Conservation (phyloP, 2,888 invertebrate genomes). For the Hetaerina titia region DNA sequence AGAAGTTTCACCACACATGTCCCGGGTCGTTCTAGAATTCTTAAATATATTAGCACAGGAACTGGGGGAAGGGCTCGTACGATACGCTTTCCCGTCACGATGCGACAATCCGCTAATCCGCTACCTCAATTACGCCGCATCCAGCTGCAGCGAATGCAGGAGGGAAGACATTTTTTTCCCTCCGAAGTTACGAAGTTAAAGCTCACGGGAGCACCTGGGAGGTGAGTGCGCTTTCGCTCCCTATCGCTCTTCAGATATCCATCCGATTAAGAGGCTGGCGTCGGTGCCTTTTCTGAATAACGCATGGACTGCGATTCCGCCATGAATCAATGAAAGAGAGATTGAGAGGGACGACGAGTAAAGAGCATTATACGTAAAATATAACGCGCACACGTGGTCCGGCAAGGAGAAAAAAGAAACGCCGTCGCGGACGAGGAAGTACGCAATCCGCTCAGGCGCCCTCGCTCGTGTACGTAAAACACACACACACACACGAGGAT, state of each 20-base stretch:
- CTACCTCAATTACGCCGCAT: background rate
- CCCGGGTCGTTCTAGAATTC: background rate
- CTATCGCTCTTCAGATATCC: background rate
- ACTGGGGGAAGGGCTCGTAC: background rate
- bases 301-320: background rate
- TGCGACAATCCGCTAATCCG: background rate
- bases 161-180: background rate
- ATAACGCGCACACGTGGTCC: background rate
- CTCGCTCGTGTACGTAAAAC: background rate
- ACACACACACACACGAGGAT: background rate
- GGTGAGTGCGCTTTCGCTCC: background rate
- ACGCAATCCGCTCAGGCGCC: background rate
- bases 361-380: background rate
- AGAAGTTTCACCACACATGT: too few species aligned
- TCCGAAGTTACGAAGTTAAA: background rate
- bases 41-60: background rate
- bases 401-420: background rate
- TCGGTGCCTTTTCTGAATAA: background rate
- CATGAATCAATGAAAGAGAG: background rate
- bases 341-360: background rate
- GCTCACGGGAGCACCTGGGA: slow-evolving; percentile 2
- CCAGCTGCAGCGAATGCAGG: background rate
- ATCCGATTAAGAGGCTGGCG: background rate
- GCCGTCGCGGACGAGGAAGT: background rate
- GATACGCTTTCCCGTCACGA: background rate